Evolutionary conservation across 1,140 invertebrate genomes (phyloP), one percentile per base, ranked within the genome.

Genomic region (Bombus pascuorum): DNA sequence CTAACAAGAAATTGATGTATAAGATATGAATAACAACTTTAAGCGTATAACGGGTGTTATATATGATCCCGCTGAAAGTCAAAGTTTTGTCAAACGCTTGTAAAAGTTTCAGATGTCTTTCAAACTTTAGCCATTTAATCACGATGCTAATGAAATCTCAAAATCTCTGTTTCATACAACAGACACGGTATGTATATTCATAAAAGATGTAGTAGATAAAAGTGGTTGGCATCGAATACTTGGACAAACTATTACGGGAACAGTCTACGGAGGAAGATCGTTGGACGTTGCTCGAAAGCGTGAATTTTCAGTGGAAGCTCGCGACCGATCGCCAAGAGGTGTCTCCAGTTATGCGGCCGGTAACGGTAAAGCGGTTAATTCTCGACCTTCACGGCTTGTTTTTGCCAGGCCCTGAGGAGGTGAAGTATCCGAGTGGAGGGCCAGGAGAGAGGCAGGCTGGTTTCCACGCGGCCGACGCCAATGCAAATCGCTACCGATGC

Each of bases 401-500:
- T 85, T 85, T 85, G 83, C 77, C n/a, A 8, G 65, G 25, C 68
- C 83, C 65, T 47, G 75, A 59, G 82, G 75, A 77, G 44, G 6
- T 5, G 28, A 71, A 66, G 39, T 47, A 66, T 57, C 83, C 15
- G 10, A 9, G 32, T 0, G 28, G 25, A 37, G 65, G 73, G 42
- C 44, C 3, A 8, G 9, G 37, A 34, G 71, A 18, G 32, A 68
- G 47, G 34, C 18, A 34, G 53, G 42, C 80, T 78, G 65, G 89
- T 53, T 73, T 75, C 47, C 76, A 71, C 66, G 44, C 42, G 76
- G 71, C 72, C 88, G 86, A 91, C 90, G 90, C 86, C 91, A 89
- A 91, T 91, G 91, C 84, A 91, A 90, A 92, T 91, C 86, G 89
- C 91, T 86, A 91, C 91, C 91, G 91, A 92, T 91, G 91, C 88